These are phyloP conservation scores for Semibalanus balanoides DNA, from an alignment of 1,140 invertebrate genomes.

Conservation along the genomic window DNA sequence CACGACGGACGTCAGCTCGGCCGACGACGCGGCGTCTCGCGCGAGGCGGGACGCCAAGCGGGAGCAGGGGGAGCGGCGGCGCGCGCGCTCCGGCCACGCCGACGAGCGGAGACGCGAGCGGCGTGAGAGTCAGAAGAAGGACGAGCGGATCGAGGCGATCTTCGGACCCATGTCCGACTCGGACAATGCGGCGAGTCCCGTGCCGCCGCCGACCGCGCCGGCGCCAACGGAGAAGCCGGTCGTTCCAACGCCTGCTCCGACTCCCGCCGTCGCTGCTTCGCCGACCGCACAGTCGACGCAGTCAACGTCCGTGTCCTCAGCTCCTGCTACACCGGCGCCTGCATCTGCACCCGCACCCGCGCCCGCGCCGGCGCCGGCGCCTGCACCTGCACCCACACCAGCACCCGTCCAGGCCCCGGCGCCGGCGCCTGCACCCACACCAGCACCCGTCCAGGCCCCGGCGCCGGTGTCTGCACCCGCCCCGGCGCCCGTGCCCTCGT, in stretches of 20 bases:
- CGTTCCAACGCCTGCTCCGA: too few species aligned
- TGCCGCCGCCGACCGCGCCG: not conserved
- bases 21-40: not conserved
- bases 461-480: too few species aligned
- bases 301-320: too few species aligned
- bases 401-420: too few species aligned
- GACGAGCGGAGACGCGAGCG: not conserved
- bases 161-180: constrained; percentile 5
- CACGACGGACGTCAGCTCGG: not conserved
- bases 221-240: not conserved
- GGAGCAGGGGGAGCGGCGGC: not conserved
- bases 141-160: constrained; percentile 3
- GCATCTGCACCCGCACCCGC: too few species aligned
- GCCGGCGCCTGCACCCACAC: too few species aligned
- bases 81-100: not conserved
- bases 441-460: too few species aligned
- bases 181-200: not conserved
- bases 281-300: too few species aligned
- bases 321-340: too few species aligned
- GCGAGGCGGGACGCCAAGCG: not conserved
- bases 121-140: not conserved
- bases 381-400: too few species aligned
- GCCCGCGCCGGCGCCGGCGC: too few species aligned
- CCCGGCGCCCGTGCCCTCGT: not conserved
- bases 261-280: too few species aligned